These are phyloP conservation scores for Passer montanus DNA, from an alignment of 2,113 vertebrate genomes.

Conservation along the genomic window DNA sequence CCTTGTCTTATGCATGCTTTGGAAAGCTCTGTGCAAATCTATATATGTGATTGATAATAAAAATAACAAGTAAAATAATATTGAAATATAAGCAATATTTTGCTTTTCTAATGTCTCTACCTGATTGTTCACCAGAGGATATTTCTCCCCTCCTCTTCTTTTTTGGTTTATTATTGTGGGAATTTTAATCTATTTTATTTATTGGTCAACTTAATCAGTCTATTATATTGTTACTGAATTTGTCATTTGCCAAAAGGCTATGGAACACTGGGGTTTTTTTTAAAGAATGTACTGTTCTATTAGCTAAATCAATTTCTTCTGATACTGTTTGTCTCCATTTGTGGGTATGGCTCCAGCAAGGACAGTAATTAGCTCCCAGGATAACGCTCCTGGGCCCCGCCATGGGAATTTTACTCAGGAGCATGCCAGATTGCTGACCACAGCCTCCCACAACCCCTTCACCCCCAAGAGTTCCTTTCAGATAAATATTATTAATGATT, in stretches of 20 bases:
- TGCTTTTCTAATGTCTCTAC: constrained; percentile 18
- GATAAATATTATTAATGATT: neutral
- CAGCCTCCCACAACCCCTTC: neutral
- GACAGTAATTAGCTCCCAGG: constrained; percentile 24
- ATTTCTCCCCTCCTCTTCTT: neutral
- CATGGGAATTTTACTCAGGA: neutral
- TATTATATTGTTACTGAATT: neutral
- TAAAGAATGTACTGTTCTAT: neutral
- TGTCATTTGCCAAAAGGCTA: neutral
- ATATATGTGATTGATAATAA: constrained; percentile 12
- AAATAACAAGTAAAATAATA: constrained; percentile 11
- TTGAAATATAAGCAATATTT: constrained; percentile 36
- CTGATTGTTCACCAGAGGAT: neutral
- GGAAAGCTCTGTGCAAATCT: constrained; percentile 23
- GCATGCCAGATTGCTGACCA: constrained; percentile 19
- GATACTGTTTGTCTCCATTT: constrained; percentile 44
- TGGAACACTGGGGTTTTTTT: neutral
- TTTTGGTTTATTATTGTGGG: neutral
- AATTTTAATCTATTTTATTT: neutral
- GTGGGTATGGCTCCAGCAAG: constrained; percentile 24
- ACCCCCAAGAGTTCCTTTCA: neutral
- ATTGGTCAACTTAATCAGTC: neutral
- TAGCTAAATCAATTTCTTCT: constrained; percentile 37
- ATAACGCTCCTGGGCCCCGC: neutral
- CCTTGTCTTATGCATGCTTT: neutral